Evolutionary conservation across 2,797 vertebrate genomes (phyloP).

Genomic region (Thripadectes ignobilis): DNA sequence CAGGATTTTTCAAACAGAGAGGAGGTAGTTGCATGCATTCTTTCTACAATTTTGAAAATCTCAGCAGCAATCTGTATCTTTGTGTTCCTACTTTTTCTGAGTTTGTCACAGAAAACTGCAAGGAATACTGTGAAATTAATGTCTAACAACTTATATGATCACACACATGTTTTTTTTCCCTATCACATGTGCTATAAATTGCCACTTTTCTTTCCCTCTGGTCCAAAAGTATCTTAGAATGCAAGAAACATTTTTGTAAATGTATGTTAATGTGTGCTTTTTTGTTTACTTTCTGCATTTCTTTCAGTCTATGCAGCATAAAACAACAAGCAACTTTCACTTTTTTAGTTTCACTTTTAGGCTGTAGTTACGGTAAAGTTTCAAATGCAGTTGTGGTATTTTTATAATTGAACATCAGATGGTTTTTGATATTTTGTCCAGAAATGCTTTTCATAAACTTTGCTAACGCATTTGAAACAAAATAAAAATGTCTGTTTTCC

Average conservation of each 20-base stretch:
- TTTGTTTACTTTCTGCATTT: conserved; percentile 52
- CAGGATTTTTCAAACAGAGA: not conserved
- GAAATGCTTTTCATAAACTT: not conserved
- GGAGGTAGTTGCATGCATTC: not conserved
- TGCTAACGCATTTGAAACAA: not conserved
- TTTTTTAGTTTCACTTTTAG: conserved; percentile 70
- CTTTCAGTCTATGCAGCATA: not conserved
- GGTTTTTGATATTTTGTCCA: not conserved
- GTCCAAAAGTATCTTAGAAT: not conserved
- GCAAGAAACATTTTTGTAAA: not conserved
- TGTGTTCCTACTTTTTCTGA: not conserved
- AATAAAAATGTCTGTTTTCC: not conserved
- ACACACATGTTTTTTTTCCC: accelerated
- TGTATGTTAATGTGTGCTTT: not conserved
- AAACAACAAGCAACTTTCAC: conserved; percentile 59
- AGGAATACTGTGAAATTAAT: not conserved
- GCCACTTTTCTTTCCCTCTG: not conserved
- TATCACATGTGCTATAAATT: not conserved
- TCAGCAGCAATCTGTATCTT: not conserved
- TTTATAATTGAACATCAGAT: conserved; percentile 16
- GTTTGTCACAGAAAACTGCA: not conserved
- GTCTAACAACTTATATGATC: not conserved
- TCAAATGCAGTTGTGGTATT: conserved; percentile 29
- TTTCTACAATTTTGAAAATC: not conserved
- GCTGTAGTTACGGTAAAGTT: conserved; percentile 34